These are phyloP conservation scores for Acanthosepion pharaonis DNA, from an alignment of 2,888 invertebrate genomes.

Conservation along the genomic window DNA sequence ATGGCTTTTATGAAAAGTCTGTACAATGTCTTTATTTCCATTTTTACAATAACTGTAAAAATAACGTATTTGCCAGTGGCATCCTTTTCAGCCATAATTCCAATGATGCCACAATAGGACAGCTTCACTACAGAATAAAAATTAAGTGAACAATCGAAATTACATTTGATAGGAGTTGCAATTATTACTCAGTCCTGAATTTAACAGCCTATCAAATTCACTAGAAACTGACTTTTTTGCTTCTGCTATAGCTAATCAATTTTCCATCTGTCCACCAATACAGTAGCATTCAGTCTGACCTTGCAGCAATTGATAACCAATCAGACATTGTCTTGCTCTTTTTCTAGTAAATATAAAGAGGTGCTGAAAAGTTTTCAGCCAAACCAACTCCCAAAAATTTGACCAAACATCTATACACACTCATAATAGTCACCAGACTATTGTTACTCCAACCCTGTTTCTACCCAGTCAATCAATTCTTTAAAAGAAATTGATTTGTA, in stretches of 20 bases:
- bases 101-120: not conserved
- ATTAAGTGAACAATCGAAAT: not conserved
- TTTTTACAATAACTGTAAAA: not conserved
- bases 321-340: not conserved
- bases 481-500: not conserved
- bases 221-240: not conserved
- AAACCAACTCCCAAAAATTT: not conserved
- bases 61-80: not conserved
- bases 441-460: not conserved
- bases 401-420: not conserved
- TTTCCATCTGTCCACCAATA: not conserved
- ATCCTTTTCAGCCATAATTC: not conserved
- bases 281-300: not conserved
- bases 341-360: not conserved
- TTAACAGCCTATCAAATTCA: not conserved
- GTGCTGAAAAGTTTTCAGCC: not conserved
- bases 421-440: not conserved
- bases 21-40: too few species aligned
- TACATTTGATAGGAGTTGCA: not conserved
- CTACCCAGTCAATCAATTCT: not conserved
- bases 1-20: too few species aligned
- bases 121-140: not conserved
- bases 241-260: not conserved
- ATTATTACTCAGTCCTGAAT: not conserved
- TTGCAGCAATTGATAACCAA: conserved; percentile 9